Evolutionary conservation across 1,140 invertebrate genomes (phyloP).

Genomic region (Micrasema minimum): DNA sequence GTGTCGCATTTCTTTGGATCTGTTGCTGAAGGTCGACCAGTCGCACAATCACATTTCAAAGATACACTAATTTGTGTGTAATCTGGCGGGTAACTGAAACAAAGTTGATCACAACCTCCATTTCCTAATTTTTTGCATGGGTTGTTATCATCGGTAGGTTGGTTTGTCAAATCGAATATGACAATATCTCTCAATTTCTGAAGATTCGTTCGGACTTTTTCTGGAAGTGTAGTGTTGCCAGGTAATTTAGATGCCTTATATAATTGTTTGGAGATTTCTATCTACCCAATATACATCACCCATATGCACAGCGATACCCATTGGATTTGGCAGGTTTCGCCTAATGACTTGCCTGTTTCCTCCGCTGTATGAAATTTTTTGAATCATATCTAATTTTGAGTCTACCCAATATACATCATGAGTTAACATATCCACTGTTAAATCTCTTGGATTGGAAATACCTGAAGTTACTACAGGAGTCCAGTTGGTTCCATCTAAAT

Average conservation of each 20-base stretch:
- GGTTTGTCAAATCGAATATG: constrained; percentile 89
- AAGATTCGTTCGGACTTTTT: constrained; percentile 82
- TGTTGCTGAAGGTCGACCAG: constrained; percentile 74
- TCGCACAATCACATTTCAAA: constrained; percentile 91
- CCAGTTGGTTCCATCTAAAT: constrained; percentile 91
- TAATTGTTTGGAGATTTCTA: constrained; percentile 87
- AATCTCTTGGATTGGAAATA: constrained; percentile 90
- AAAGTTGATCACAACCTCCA: constrained; percentile 92
- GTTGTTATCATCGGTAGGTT: constrained; percentile 83
- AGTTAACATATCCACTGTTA: constrained; percentile 93
- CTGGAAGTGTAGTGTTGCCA: constrained; percentile 75
- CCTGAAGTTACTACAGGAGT: constrained; percentile 88
- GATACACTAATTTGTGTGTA: constrained; percentile 62
- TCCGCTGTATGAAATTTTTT: constrained; percentile 85
- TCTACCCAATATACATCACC: constrained; percentile 96
- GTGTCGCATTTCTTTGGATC: constrained; percentile 80
- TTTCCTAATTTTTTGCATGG: constrained; percentile 81
- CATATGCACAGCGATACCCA: constrained; percentile 89
- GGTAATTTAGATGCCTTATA: constrained; percentile 86
- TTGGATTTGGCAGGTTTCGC: constrained; percentile 92
- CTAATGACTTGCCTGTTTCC: constrained; percentile 85
- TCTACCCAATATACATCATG: constrained; percentile 99
- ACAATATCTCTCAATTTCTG: constrained; percentile 88
- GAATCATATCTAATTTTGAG: constrained; percentile 91
- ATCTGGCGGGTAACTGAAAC: constrained; percentile 88